Percentiles rank a stretch among this genome's conserved stretches.
phyloP scores from a whole-genome alignment of 2,888 invertebrate species.

The Oeneis ivallda region DNA sequence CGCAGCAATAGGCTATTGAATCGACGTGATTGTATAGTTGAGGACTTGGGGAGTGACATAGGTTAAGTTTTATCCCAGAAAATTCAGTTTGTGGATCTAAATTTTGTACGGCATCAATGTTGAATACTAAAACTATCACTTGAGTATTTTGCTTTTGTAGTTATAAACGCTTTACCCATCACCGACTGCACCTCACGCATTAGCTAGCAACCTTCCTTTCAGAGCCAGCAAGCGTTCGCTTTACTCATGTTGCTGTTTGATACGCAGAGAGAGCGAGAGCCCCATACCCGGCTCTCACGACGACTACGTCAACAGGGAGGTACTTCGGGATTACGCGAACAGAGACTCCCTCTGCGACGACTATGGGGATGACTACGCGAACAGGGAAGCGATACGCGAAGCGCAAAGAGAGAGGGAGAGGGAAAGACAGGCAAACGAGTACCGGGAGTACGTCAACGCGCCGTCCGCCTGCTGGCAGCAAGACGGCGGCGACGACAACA shows the following conservation, averaged over 20 bases:
- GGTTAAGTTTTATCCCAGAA: too few relatives aligned
- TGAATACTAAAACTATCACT: constrained; percentile 14
- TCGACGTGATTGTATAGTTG: too few relatives aligned
- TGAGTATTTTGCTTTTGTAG: constrained; percentile 23
- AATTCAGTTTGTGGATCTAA: not conserved
- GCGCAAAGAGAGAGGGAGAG: constrained; percentile 67
- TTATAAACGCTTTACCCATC: constrained; percentile 32
- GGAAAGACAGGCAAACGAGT: constrained; percentile 64
- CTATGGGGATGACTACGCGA: constrained; percentile 78
- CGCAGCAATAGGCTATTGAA: too few relatives aligned
- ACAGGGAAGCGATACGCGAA: constrained; percentile 76
- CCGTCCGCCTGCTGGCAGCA: constrained; percentile 68
- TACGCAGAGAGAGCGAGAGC: constrained; percentile 78
- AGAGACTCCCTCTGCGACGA: constrained; percentile 74
- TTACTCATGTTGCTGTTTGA: constrained; percentile 77
- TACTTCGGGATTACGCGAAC: constrained; percentile 71
- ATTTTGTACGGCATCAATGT: constrained; percentile 2
- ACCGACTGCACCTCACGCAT: constrained; percentile 50
- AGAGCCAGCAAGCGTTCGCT: constrained; percentile 71
- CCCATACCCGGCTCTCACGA: constrained; percentile 69
- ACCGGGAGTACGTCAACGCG: constrained; percentile 78
- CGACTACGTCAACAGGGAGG: constrained; percentile 77
- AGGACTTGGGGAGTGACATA: too few relatives aligned
- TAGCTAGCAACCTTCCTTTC: constrained; percentile 65
- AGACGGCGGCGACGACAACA: constrained; percentile 64